Conservation (phyloP, 2,888 invertebrate genomes). For the Acrocera orbiculus region DNA sequence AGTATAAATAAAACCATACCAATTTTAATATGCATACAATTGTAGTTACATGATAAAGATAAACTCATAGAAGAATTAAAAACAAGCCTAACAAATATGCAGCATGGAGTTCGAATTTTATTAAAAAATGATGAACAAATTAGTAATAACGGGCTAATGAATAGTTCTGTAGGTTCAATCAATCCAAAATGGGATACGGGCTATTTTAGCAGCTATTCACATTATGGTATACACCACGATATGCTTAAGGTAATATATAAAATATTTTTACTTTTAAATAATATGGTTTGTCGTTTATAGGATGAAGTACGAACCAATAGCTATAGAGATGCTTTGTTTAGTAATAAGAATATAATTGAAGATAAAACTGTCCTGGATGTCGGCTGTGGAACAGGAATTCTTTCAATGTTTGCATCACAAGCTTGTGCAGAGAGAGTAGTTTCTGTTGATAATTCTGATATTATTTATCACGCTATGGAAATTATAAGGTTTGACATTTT, state of each 20-base stretch:
- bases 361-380: conserved; percentile 81
- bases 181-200: conserved; percentile 55
- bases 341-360: conserved; percentile 48
- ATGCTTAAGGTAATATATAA: conserved; percentile 56
- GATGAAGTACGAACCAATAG: conserved; percentile 73
- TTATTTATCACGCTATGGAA: conserved; percentile 89
- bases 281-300: conserved; percentile 21
- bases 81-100: conserved; percentile 23
- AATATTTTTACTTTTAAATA: background rate
- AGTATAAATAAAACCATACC: conserved; percentile 15
- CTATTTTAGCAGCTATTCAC: conserved; percentile 71
- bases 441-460: conserved; percentile 91
- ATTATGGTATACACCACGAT: conserved; percentile 83
- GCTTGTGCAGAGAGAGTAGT: conserved; percentile 82
- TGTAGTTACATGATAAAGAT: conserved; percentile 32
- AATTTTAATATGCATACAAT: conserved; percentile 19
- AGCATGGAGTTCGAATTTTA: conserved; percentile 17
- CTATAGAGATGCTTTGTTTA: conserved; percentile 67
- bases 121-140: conserved; percentile 16
- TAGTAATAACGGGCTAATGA: conserved; percentile 2
- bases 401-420: conserved; percentile 95
- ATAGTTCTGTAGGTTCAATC: conserved; percentile 15
- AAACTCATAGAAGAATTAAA: conserved; percentile 38
- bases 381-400: conserved; percentile 93
- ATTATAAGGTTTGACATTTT: conserved; percentile 52